phyloP scores from a whole-genome alignment of 30 jellyfish, hydroid and myxozoan species.

The Hydractinia echinata region DNA sequence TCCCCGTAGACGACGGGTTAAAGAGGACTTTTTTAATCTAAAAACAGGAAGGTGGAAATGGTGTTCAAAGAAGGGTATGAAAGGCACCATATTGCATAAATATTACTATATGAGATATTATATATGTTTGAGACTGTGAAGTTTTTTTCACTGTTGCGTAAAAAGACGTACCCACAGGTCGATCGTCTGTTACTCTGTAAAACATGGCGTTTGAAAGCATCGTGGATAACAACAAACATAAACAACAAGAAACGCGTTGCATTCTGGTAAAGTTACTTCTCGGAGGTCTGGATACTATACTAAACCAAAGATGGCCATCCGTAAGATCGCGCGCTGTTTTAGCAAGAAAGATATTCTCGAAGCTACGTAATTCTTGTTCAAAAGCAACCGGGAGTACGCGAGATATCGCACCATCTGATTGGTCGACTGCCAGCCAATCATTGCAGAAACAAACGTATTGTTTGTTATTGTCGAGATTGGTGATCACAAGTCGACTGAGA shows the following conservation, averaged over 20 bases:
- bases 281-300: conserved; percentile 56
- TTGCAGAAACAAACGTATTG: conserved; percentile 42
- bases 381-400: conserved; percentile 44
- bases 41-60: too few species aligned
- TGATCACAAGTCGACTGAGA: conserved; percentile 55
- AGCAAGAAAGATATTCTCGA: conserved; percentile 51
- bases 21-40: too few species aligned
- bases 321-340: conserved; percentile 64
- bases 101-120: too few species aligned
- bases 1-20: too few species aligned
- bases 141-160: not conserved
- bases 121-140: not conserved
- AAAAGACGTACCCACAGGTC: not conserved
- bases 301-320: conserved; percentile 86
- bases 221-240: conserved; percentile 47
- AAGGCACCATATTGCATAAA: too few species aligned
- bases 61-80: too few species aligned
- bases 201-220: conserved; percentile 82
- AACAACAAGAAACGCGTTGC: conserved; percentile 75
- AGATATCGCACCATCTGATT: conserved; percentile 33
- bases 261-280: conserved; percentile 67
- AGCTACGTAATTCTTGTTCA: conserved; percentile 34
- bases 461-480: conserved; percentile 31
- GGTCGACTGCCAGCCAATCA: conserved; percentile 58
- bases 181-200: conserved; percentile 13